A percentile compares a stretch with the other conserved stretches of the same genome.
These are phyloP conservation scores for Omphaloscelis lunosa DNA, from an alignment of 2,888 invertebrate genomes.

Conservation along the genomic window DNA sequence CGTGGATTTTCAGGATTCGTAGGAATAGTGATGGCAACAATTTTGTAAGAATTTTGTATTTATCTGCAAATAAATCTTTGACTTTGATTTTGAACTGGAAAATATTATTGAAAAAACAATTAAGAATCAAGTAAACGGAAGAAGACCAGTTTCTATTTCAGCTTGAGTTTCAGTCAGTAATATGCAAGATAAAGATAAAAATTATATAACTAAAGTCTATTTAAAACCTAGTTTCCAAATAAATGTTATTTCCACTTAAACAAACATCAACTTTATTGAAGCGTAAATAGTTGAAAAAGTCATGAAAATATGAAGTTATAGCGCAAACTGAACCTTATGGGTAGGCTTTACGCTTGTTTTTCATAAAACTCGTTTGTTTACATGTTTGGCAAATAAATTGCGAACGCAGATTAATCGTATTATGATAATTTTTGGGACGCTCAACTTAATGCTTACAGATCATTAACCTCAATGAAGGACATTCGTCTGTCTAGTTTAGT, in stretches of 20 bases:
- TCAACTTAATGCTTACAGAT: background rate
- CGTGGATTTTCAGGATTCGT: too few relatives aligned
- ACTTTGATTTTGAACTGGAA: too few relatives aligned
- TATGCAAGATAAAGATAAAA: background rate
- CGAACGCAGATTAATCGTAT: background rate
- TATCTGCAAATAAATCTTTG: too few relatives aligned
- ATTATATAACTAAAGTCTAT: background rate
- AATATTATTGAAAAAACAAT: background rate
- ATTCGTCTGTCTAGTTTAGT: background rate
- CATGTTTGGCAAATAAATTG: too few relatives aligned
- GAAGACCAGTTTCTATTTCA: background rate
- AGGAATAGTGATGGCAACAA: background rate
- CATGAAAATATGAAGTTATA: too few relatives aligned
- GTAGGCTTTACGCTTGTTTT: too few relatives aligned
- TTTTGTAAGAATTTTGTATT: background rate
- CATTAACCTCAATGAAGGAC: constrained; percentile 9
- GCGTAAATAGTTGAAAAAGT: too few relatives aligned
- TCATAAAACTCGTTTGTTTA: too few relatives aligned
- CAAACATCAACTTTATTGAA: too few relatives aligned
- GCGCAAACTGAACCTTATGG: too few relatives aligned
- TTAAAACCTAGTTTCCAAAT: too few relatives aligned
- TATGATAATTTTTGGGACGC: background rate
- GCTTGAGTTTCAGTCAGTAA: background rate
- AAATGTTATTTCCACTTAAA: too few relatives aligned
- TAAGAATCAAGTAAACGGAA: background rate